phyloP scores from a whole-genome alignment of 2,888 invertebrate species.

The Melanargia galathea region DNA sequence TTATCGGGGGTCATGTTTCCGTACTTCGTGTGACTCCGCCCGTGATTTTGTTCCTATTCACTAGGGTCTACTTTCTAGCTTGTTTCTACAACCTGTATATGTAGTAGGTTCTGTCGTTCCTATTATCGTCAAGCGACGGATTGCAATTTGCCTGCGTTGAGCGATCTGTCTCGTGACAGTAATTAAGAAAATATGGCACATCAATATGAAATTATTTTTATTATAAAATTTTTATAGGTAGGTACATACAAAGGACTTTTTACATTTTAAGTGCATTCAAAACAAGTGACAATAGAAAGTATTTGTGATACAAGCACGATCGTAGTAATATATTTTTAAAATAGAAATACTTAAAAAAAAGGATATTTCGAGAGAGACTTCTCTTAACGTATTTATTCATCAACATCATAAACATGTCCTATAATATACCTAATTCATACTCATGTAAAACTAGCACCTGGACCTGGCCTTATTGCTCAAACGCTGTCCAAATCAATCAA shows the following conservation, averaged over 20 bases:
- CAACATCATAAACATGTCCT: too few relatives aligned
- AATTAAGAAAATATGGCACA: not conserved
- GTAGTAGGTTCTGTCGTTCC: too few relatives aligned
- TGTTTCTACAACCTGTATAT: too few relatives aligned
- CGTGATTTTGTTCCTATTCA: too few relatives aligned
- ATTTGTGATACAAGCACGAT: not conserved
- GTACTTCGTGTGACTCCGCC: too few relatives aligned
- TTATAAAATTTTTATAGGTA: conserved; percentile 14
- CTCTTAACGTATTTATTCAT: not conserved
- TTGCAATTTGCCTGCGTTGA: too few relatives aligned
- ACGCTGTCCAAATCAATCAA: conserved; percentile 6
- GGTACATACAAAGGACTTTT: conserved; percentile 12
- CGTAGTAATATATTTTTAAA: not conserved
- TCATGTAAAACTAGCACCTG: conserved; percentile 18
- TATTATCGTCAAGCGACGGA: too few relatives aligned
- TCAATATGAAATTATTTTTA: conserved; percentile 16
- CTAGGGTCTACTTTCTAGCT: too few relatives aligned
- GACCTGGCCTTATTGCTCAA: not conserved
- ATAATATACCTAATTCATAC: too few relatives aligned
- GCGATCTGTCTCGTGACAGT: too few relatives aligned
- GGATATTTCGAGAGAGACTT: too few relatives aligned
- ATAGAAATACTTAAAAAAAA: not conserved
- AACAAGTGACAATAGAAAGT: conserved; percentile 15
- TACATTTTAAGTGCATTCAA: conserved; percentile 5
- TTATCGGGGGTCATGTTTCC: too few relatives aligned